Evolutionary conservation across 1,140 invertebrate species (phyloP).

Genomic region (Trichonephila clavipes): DNA sequence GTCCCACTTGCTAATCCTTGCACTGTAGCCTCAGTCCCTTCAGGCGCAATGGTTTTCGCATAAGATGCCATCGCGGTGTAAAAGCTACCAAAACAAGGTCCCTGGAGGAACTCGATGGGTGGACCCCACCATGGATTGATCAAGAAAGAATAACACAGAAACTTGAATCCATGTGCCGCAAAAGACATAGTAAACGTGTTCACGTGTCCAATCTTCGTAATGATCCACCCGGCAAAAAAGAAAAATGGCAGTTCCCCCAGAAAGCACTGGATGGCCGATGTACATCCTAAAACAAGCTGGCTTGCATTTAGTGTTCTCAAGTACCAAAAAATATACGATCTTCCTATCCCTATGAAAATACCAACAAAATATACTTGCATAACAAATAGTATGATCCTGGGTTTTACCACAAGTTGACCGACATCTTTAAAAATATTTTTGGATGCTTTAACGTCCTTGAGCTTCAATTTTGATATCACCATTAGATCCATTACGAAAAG

Average conservation of each 20-base stretch:
- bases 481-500: slow-evolving; percentile 78
- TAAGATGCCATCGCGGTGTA: slow-evolving; percentile 94
- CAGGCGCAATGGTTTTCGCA: slow-evolving; percentile 91
- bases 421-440: slow-evolving; percentile 81
- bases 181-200: slow-evolving; percentile 90
- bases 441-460: slow-evolving; percentile 47
- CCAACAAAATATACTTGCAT: slow-evolving; percentile 90
- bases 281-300: slow-evolving; percentile 89
- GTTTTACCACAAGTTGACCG: slow-evolving; percentile 84
- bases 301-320: slow-evolving; percentile 79
- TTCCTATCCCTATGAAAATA: slow-evolving; percentile 90
- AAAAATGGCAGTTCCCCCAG: slow-evolving; percentile 94
- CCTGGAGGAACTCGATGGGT: slow-evolving; percentile 91
- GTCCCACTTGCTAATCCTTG: slow-evolving; percentile 89
- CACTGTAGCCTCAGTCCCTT: slow-evolving; percentile 84
- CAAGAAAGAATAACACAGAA: slow-evolving; percentile 88
- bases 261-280: slow-evolving; percentile 90
- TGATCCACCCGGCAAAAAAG: slow-evolving; percentile 89
- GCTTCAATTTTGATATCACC: slow-evolving; percentile 82
- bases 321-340: slow-evolving; percentile 88
- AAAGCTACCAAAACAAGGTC: slow-evolving; percentile 91
- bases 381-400: slow-evolving; percentile 86
- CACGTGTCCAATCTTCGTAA: slow-evolving; percentile 91
- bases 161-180: slow-evolving; percentile 87
- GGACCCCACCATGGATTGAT: slow-evolving; percentile 89